A percentile compares a stretch with the other conserved stretches of the same genome.
Conservation (phyloP, 2,113 vertebrate species). For the Oncorhynchus gorbuscha region DNA sequence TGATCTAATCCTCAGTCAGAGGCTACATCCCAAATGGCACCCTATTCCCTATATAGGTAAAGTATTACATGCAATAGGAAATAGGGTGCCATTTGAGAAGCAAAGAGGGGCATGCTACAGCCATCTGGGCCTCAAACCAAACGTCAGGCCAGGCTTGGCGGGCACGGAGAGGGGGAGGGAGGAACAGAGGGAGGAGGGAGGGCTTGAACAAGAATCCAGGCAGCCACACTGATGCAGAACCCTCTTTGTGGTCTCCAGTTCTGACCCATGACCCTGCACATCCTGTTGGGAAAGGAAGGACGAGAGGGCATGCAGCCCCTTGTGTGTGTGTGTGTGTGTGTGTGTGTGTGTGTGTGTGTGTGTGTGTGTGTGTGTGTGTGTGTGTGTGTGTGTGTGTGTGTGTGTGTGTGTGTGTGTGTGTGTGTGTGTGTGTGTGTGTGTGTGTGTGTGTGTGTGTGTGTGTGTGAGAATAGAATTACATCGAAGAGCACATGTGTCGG, state of each 20-base stretch:
- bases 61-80: no score
- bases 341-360: no score
- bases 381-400: no score
- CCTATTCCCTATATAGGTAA: no score
- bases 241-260: constrained; percentile 65
- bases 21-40: constrained; percentile 18
- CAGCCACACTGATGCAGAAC: constrained; percentile 54
- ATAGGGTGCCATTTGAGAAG: neutral
- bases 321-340: no score
- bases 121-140: constrained; percentile 69
- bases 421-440: no score
- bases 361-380: no score
- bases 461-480: neutral
- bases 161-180: constrained; percentile 3
- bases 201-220: constrained; percentile 60
- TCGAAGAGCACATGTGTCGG: neutral
- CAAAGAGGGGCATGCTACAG: constrained; percentile 50
- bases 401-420: no score
- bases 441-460: no score
- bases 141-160: constrained; percentile 43
- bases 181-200: neutral
- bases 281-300: constrained; percentile 58
- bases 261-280: constrained; percentile 67
- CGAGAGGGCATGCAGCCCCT: constrained; percentile 49
- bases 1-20: constrained; percentile 66